phyloP scores from a whole-genome alignment of 2,888 invertebrate species.

The Oscheius myriophilus region DNA sequence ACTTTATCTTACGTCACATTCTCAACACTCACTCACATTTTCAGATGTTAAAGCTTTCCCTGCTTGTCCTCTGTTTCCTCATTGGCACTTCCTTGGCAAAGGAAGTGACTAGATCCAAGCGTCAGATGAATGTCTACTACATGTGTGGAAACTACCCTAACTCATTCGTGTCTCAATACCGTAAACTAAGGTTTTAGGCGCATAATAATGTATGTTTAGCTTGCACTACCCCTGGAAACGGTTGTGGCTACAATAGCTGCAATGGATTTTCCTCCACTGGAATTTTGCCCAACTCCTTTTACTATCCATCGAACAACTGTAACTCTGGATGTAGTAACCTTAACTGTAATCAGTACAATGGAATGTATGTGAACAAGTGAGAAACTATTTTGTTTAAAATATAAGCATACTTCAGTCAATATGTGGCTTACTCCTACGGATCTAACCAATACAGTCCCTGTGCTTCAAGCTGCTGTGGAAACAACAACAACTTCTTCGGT shows the following conservation, averaged over 20 bases:
- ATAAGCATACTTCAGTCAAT: constrained; percentile 38
- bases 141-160: constrained; percentile 50
- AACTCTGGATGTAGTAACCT: constrained; percentile 49
- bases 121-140: constrained; percentile 50
- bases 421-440: constrained; percentile 49
- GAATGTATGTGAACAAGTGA: constrained; percentile 50
- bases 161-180: constrained; percentile 41
- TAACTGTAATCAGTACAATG: constrained; percentile 53
- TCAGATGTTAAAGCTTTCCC: background rate
- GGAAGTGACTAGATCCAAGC: constrained; percentile 44
- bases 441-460: constrained; percentile 51
- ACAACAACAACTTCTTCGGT: background rate
- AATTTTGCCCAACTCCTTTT: constrained; percentile 47
- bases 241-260: constrained; percentile 35
- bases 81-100: constrained; percentile 29
- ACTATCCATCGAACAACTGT: constrained; percentile 49
- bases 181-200: constrained; percentile 34
- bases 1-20: background rate
- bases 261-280: constrained; percentile 35
- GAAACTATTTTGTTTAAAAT: background rate
- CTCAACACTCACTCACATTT: background rate
- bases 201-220: constrained; percentile 3
- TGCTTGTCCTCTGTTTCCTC: background rate
- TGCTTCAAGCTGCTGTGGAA: constrained; percentile 48
- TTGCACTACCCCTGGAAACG: constrained; percentile 23